Evolutionary conservation across 30 jellyfish, hydroid and myxozoan species (phyloP).

Genomic region (Mastigias papua): DNA sequence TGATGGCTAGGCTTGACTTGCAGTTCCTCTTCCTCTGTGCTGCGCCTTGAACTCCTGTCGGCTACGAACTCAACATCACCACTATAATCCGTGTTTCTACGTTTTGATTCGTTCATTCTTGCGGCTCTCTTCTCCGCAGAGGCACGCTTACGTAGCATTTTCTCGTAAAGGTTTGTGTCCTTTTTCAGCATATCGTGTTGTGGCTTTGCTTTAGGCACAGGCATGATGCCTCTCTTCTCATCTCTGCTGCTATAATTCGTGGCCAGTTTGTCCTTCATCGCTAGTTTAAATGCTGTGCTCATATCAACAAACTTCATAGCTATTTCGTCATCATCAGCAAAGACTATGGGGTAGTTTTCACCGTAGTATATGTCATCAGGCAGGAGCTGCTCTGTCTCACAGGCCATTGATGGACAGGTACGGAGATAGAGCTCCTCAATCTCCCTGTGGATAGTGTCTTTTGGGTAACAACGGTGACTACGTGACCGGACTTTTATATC

Average conservation of each 20-base stretch:
- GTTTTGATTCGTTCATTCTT: not conserved
- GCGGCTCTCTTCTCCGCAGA: not conserved
- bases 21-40: conserved; percentile 2
- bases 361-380: conserved; percentile 65
- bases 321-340: conserved; percentile 68
- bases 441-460: conserved; percentile 56
- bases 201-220: not conserved
- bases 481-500: conserved; percentile 52
- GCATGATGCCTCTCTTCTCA: not conserved
- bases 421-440: conserved; percentile 44
- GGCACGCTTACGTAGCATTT: conserved; percentile 27
- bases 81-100: conserved; percentile 6
- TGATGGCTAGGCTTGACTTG: conserved; percentile 30
- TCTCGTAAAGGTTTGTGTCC: conserved; percentile 5
- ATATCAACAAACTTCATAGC: conserved; percentile 69
- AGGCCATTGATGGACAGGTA: conserved; percentile 46
- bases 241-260: conserved; percentile 3
- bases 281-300: conserved; percentile 72
- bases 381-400: conserved; percentile 50
- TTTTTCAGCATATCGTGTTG: conserved; percentile 2
- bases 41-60: not conserved
- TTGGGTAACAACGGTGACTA: conserved; percentile 37
- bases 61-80: conserved; percentile 17
- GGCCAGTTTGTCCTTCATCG: conserved; percentile 38
- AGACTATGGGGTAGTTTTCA: conserved; percentile 50